Conservation (phyloP, 2,797 vertebrate genomes). For the Neostethus bicornis region DNA sequence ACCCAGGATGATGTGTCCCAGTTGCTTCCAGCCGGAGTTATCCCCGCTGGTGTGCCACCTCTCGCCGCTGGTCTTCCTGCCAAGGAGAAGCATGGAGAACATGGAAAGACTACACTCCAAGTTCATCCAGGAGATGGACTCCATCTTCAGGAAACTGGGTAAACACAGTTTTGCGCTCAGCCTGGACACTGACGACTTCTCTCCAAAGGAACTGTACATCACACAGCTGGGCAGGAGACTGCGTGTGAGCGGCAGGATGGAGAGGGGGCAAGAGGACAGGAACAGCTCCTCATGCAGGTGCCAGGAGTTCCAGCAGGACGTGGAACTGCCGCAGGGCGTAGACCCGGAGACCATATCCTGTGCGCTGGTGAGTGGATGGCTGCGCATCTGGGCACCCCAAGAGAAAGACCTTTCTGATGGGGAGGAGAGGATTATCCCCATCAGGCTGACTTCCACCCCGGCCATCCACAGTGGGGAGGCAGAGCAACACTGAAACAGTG, state of each 20-base stretch:
- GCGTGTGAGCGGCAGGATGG: conserved; percentile 73
- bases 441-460: conserved; percentile 54
- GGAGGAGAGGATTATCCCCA: conserved; percentile 79
- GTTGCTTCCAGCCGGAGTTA: conserved; percentile 70
- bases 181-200: conserved; percentile 79
- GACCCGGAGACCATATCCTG: conserved; percentile 78
- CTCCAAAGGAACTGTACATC: conserved; percentile 77
- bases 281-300: conserved; percentile 83
- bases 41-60: no score
- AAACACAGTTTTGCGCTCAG: conserved; percentile 73
- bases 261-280: conserved; percentile 73
- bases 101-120: conserved; percentile 80
- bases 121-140: conserved; percentile 81
- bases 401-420: conserved; percentile 31
- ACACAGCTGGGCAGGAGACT: conserved; percentile 76
- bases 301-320: conserved; percentile 85
- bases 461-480: conserved; percentile 27
- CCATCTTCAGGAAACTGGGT: conserved; percentile 61
- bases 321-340: conserved; percentile 81
- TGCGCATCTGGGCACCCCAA: conserved; percentile 79
- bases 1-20: conserved; percentile 79
- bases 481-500: no score
- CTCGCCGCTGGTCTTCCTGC: no score
- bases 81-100: conserved; percentile 74
- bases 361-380: conserved; percentile 80